Percentiles rank a stretch among this genome's conserved stretches.
Evolutionary conservation across 2,113 vertebrate genomes (phyloP).

Genomic region (Corapipo altera): DNA sequence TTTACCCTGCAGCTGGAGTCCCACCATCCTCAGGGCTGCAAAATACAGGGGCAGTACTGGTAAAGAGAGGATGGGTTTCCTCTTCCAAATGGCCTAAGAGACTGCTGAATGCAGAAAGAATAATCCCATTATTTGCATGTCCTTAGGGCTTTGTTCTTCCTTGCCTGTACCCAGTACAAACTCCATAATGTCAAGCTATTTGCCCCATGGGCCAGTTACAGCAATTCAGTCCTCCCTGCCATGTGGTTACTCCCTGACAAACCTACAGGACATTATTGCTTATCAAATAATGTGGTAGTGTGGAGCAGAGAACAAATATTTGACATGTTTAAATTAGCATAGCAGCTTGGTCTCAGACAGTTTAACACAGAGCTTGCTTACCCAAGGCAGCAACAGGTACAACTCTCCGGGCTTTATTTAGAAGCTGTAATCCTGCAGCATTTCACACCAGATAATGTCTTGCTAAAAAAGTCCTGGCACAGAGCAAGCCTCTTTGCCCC

Average conservation of each 20-base stretch:
- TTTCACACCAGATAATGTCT: not conserved
- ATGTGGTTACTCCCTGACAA: not conserved
- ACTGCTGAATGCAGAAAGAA: not conserved
- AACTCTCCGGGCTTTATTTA: not conserved
- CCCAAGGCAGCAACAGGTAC: not conserved
- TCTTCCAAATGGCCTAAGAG: not conserved
- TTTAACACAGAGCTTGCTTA: not conserved
- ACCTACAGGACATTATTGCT: not conserved
- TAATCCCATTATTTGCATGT: not conserved
- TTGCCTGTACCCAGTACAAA: not conserved
- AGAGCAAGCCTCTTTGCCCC: not conserved
- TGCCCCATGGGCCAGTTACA: not conserved
- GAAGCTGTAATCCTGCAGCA: not conserved
- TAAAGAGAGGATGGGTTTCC: not conserved
- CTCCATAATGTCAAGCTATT: not conserved
- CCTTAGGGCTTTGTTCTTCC: not conserved
- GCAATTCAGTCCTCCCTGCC: not conserved
- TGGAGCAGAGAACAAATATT: not conserved
- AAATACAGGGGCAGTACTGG: not conserved
- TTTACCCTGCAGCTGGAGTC: not conserved
- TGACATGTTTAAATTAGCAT: not conserved
- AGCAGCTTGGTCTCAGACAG: not conserved
- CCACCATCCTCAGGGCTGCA: fast-evolving
- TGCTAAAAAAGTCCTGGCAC: not conserved
- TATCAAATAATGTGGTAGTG: not conserved